Base-by-base conservation (phyloP, 2,113 vertebrate genomes). In the Chiloscyllium plagiosum region DNA sequence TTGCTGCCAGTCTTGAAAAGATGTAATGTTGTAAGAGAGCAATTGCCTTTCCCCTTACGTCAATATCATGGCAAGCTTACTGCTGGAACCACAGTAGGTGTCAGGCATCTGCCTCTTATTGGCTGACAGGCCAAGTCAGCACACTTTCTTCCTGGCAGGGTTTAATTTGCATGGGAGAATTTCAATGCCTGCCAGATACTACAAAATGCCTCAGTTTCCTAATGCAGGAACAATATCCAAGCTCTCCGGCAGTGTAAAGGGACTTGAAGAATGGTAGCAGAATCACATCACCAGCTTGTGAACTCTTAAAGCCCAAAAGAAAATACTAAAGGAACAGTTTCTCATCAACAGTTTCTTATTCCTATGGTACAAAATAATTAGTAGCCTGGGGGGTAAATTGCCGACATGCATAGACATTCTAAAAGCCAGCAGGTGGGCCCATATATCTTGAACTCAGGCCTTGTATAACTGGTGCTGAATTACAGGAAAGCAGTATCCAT, bases 311-410 rank as follows among this genome's bases (percentile, higher is more conserved):
- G 37, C 42, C 83, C 83, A 52, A 50, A 52, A 83, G 13, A 42
- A 83, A 83, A 83, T 37, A 83, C 37, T 83, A 37, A 83, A 83
- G 80, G 22, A 83, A 42, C 42, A 15, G 37, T 83, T 87, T 52
- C 85, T 87, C 85, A 87, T 87, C 85, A 87, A 52, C 85, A 87
- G 47, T 83, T 83, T 42, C 80, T 42, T 83, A 42, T 83, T 83
- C 80, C 80, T 42, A 42, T 83, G 80, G 47, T 87, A 50, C 20
- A 52, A 87, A 87, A 87, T 26, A 87, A 52, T 87, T 50, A 87
- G 85, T 87, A 24, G 47, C 20, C 0, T 10, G 2, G 85, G 50
- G 47, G 24, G 85, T 87, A 87, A 87, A 87, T 29, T 52, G 22
- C 24, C 6, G 2, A 52, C 47, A 52, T 50, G 85, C 50, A 52